Base-by-base conservation (phyloP, 2,113 vertebrate genomes). In the Cheirogaleus medius region DNA sequence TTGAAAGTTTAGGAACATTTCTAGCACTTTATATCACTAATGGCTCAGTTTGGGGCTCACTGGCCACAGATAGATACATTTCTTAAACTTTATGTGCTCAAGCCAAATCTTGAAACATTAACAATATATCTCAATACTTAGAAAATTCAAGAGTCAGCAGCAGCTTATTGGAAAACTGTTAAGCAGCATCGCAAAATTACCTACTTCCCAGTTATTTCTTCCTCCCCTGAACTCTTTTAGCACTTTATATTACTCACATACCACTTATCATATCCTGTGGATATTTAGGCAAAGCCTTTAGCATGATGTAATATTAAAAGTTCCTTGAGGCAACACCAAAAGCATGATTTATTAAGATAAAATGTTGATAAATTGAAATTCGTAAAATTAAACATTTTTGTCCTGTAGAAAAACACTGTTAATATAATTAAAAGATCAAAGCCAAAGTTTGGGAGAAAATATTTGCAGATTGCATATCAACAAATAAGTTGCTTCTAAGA, bases 101-200 rank as follows among this genome's bases (percentile, higher is more conserved):
- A 78, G 82, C 25, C 78, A 95, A 96, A 78, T 94, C 44, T 69
- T 82, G 54, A 91, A 95, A 73, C 66, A 82, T 73, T 89, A 93
- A 83, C 60, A 86, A 89, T 95, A 73, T 73, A 93, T 97, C 60
- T 97, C 77, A 91, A 85, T 97, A 82, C 9, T 56, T 42, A 84
- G 64, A 94, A 97, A 97, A 94, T 81, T 66, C 37, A 76, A 25
- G 27, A 94, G 64, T 90, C 76, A 97, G 69, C 89, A 97, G 42
- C 5, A 90, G 34, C 54, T 94, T 94, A 81, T 91, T 92, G 71
- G 77, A 97, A 97, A 80, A 97, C 20, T 84, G 5, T 3, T 77
- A 52, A 90, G 86, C 58, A 96, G 66, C 56, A 78, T 34, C 92
- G n/a, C 29, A 84, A 87, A 84, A 92, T 89, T 73, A 83, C 60